These are phyloP conservation scores for Acronicta aceris DNA, from an alignment of 2,888 invertebrate species.

Conservation along the genomic window DNA sequence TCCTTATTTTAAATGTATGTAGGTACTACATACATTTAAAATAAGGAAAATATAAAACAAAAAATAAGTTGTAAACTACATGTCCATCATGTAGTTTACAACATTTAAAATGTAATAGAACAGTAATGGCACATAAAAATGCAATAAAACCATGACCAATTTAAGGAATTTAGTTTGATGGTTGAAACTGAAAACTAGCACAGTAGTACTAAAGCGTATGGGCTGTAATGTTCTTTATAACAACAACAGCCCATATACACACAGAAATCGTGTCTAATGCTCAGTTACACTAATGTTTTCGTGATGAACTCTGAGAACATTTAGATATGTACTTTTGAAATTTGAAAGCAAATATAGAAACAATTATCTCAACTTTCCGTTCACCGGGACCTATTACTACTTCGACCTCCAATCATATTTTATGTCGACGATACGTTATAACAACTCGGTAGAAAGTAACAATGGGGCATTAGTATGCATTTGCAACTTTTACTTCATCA, in stretches of 20 bases:
- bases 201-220: slow-evolving; percentile 45
- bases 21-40: no score
- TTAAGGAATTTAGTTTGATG: slow-evolving; percentile 45
- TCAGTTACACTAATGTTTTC: slow-evolving; percentile 44
- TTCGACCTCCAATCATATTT: slow-evolving; percentile 66
- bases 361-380: slow-evolving; percentile 51
- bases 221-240: no score
- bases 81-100: slow-evolving; percentile 15
- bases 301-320: slow-evolving; percentile 18
- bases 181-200: slow-evolving; percentile 58
- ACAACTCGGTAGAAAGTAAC: slow-evolving; percentile 73
- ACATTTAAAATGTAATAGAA: slow-evolving; percentile 50
- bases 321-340: slow-evolving; percentile 42
- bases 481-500: slow-evolving; percentile 77
- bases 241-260: slow-evolving; percentile 41
- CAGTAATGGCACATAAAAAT: slow-evolving; percentile 50
- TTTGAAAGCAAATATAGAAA: slow-evolving; percentile 59
- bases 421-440: slow-evolving; percentile 65
- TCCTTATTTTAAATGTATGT: slow-evolving; percentile 13
- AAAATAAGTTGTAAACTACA: no score
- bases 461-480: slow-evolving; percentile 78
- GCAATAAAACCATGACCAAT: slow-evolving; percentile 55
- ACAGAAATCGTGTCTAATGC: slow-evolving; percentile 44
- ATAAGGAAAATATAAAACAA: no score
- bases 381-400: slow-evolving; percentile 55